phyloP scores from a whole-genome alignment of 2,797 vertebrate species.

The Ara ararauna region DNA sequence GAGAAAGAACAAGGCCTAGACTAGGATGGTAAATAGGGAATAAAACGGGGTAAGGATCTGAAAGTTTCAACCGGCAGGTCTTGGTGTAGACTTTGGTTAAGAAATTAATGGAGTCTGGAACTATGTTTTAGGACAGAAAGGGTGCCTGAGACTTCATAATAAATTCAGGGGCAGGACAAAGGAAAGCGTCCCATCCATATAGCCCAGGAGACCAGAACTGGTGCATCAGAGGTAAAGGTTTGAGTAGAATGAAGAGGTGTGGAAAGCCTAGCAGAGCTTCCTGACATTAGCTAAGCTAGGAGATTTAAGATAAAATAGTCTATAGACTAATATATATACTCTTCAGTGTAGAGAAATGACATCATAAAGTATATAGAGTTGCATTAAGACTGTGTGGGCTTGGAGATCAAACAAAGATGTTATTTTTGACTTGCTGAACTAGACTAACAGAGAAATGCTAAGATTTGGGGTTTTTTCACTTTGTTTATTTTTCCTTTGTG shows the following conservation, averaged over 20 bases:
- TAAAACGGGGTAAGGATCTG: neutral
- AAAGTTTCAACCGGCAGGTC: neutral
- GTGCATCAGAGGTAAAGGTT: rapidly evolving
- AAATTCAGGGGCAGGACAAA: neutral
- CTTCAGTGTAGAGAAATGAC: neutral
- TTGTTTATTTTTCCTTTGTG: neutral
- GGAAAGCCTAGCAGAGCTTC: neutral
- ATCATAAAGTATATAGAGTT: neutral
- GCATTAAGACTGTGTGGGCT: neutral
- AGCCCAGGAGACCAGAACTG: neutral
- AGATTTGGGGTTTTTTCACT: neutral
- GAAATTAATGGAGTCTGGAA: neutral
- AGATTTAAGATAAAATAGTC: neutral
- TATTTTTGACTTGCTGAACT: neutral
- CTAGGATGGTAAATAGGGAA: neutral
- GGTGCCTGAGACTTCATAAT: neutral
- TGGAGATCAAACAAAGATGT: neutral
- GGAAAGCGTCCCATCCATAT: neutral
- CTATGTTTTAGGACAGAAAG: neutral
- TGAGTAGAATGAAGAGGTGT: neutral
- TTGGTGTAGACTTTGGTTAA: neutral
- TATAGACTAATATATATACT: too few relatives aligned
- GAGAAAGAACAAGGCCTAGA: neutral
- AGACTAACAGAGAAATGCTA: neutral
- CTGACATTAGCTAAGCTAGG: neutral